Percentiles rank a stretch among this genome's conserved stretches.
These are phyloP conservation scores for Odocoileus hemionus DNA, from an alignment of 2,113 vertebrate species.

Conservation along the genomic window DNA sequence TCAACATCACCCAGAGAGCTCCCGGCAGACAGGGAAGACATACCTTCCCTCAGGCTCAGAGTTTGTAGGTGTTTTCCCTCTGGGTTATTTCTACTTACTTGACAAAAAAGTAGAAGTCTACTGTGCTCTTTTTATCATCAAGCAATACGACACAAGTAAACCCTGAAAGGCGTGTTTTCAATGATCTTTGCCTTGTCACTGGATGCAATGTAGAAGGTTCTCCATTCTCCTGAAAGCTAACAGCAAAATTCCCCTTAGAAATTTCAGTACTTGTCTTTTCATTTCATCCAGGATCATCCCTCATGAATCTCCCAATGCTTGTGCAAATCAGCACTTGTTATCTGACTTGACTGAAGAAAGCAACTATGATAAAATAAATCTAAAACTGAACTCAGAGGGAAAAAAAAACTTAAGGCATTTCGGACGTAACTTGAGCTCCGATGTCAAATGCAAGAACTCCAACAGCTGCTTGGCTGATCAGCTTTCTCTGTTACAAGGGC, in stretches of 20 bases:
- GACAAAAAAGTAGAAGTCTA: neutral
- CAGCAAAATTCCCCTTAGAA: accelerated
- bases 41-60: neutral
- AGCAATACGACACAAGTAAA: neutral
- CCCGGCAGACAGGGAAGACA: neutral
- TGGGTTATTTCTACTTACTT: neutral
- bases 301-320: neutral
- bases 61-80: neutral
- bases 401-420: neutral
- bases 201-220: neutral
- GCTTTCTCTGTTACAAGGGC: neutral
- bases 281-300: neutral
- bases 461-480: neutral
- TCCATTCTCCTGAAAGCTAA: neutral
- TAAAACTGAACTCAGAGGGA: neutral
- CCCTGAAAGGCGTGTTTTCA: accelerated
- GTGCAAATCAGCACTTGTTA: neutral
- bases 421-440: neutral
- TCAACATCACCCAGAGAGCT: neutral
- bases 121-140: neutral
- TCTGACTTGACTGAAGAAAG: neutral
- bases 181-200: neutral
- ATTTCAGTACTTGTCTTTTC: neutral
- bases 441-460: neutral
- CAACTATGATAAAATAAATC: too few relatives aligned